Conservation (phyloP, 2,888 invertebrate species). For the Amiota communis region DNA sequence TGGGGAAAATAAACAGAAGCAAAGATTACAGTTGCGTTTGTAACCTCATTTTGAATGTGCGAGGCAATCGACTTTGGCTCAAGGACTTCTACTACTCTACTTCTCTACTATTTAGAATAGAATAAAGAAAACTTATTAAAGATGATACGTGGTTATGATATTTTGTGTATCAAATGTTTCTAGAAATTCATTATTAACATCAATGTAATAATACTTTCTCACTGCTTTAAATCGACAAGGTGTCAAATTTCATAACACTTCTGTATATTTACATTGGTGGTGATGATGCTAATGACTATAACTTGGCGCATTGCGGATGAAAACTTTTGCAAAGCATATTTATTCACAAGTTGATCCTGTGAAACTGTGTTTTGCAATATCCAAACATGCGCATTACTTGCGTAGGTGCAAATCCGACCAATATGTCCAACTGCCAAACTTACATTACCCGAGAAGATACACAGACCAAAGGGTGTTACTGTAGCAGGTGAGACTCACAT, state of each 20-base stretch:
- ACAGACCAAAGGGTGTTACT: too few species aligned
- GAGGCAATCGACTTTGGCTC: slow-evolving; percentile 24
- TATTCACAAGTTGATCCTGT: too few species aligned
- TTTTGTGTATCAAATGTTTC: too few species aligned
- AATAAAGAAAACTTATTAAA: too few species aligned
- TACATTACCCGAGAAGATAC: background rate
- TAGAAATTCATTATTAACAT: too few species aligned
- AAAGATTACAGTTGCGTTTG: background rate
- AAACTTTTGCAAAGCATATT: slow-evolving; percentile 6
- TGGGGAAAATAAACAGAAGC: background rate
- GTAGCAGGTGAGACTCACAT: background rate
- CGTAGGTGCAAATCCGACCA: slow-evolving; percentile 51
- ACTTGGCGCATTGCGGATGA: background rate
- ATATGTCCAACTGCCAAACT: slow-evolving; percentile 28
- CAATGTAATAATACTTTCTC: too few species aligned
- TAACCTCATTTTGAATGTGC: background rate
- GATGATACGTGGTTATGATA: too few species aligned
- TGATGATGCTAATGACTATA: slow-evolving; percentile 30
- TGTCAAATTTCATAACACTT: background rate
- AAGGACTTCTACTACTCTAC: slow-evolving; percentile 7
- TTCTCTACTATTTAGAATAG: too few species aligned
- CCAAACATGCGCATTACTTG: background rate
- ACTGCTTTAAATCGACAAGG: too few species aligned
- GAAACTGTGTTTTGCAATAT: too few species aligned
- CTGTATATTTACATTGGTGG: slow-evolving; percentile 32